Evolutionary conservation across 2,797 vertebrate species (phyloP), one percentile per base, ranked within the genome.

Genomic region (Pelodytes ibericus): DNA sequence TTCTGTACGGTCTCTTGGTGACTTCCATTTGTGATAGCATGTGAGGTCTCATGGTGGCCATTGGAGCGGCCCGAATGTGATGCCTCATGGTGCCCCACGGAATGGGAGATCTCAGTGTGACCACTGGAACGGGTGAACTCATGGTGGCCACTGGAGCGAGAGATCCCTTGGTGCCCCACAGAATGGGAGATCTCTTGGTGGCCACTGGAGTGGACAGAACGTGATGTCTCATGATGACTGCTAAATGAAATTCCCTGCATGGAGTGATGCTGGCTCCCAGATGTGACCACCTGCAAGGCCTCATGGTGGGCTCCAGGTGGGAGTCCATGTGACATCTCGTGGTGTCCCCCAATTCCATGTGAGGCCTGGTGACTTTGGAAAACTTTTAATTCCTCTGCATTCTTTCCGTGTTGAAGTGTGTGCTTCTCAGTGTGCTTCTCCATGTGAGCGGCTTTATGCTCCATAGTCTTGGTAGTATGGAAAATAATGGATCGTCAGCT

Each of bases 321-420:
- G 0, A 95, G 93, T 47, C 79, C 81, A 82, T 95, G 87, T 0
- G 93, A 87, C 10, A 96, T 94, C 58, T 95, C 92, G 0, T 84
- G 82, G n/a, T n/a, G n/a, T n/a, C n/a, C n/a, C n/a, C n/a, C 84
- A 0, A 95, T 93, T 47, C 79, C 81, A 82, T 95, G 87, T 0
- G 93, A 87, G 11, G 96, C 94, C 58, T 95, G 92, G 0, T 84
- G 82, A 8, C 93, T 91, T 0, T 69, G 41, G 7, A 4, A 13
- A 15, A 2, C 8, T 1, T 65, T 2, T 26, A 5, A 20, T 3
- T 56, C 58, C 71, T 2, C 11, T 24, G 15, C 16, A n/a, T 13
- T 16, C 6, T 2, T 15, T 47, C 15, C 7, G 18, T 39, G 51
- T n/a, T 6, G 2, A 16, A 33, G 1, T 11, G 62, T 29, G 8